Evolutionary conservation across 2,113 vertebrate species (phyloP).

Genomic region (Pseudorhombus dupliciocellatus): DNA sequence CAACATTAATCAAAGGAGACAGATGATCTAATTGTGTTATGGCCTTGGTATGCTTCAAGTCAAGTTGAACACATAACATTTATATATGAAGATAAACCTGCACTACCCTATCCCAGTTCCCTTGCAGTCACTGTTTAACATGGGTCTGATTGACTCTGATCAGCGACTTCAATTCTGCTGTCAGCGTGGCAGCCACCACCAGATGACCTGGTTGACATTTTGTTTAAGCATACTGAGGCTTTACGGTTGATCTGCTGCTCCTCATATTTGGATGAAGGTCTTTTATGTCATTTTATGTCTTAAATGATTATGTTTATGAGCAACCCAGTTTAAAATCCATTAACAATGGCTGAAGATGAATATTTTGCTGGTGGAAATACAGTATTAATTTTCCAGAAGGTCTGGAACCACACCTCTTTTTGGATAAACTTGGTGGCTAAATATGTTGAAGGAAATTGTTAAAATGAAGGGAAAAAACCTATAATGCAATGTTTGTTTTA

Average conservation of each 20-base stretch:
- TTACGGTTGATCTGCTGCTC: background rate
- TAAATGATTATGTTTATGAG: background rate
- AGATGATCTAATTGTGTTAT: background rate
- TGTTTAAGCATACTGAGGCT: background rate
- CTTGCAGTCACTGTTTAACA: no score
- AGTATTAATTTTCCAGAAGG: background rate
- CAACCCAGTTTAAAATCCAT: background rate
- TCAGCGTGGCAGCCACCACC: no score
- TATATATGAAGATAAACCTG: background rate
- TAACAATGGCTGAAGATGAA: background rate
- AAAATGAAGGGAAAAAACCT: constrained; percentile 17
- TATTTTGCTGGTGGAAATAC: background rate
- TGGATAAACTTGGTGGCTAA: background rate
- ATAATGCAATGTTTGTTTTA: background rate
- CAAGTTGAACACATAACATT: background rate
- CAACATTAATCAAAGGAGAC: no score
- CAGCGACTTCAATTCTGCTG: no score
- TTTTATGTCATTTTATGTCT: background rate
- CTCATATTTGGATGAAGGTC: background rate
- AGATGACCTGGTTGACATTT: background rate
- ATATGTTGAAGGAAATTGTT: background rate
- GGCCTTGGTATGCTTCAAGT: background rate
- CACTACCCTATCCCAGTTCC: no score
- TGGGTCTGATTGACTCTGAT: background rate
- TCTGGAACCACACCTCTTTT: background rate